Conservation (phyloP, 2,888 invertebrate species). For the Ennomos erosarius region DNA sequence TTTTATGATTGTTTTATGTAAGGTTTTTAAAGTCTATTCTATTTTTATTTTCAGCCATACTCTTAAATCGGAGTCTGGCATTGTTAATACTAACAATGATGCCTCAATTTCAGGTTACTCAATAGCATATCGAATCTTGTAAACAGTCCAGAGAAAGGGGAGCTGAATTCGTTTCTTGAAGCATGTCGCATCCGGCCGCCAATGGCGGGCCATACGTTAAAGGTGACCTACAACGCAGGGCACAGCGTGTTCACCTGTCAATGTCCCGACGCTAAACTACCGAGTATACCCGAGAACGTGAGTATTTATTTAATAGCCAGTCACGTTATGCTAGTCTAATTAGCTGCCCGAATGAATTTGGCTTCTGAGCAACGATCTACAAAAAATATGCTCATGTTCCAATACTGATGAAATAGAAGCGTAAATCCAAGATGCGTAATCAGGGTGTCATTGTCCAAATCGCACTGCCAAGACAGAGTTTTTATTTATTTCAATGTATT, state of each 20-base stretch:
- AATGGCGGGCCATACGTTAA: constrained; percentile 72
- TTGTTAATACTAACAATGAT: neutral
- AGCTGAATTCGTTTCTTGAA: constrained; percentile 69
- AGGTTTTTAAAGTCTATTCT: too few species aligned
- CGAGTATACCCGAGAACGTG: constrained; percentile 98
- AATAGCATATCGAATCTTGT: constrained; percentile 93
- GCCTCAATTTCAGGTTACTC: constrained; percentile 86
- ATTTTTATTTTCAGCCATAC: too few species aligned
- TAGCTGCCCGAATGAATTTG: too few species aligned
- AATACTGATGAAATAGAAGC: too few species aligned
- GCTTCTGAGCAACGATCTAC: too few species aligned
- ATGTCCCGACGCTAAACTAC: constrained; percentile 93
- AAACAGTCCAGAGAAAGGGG: constrained; percentile 75
- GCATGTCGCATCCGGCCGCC: constrained; percentile 74
- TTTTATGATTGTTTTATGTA: too few species aligned
- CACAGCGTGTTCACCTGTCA: constrained; percentile 83
- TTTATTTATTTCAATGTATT: neutral
- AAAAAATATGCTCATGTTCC: too few species aligned
- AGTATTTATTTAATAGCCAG: constrained; percentile 68
- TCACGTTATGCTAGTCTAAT: too few species aligned
- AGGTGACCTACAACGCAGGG: constrained; percentile 71
- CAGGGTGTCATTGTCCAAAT: too few species aligned
- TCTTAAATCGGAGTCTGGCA: neutral
- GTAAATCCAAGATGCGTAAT: too few species aligned
- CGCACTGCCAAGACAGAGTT: too few species aligned